Conservation (phyloP, 2,797 vertebrate species). For the Semaprochilodus insignis region DNA sequence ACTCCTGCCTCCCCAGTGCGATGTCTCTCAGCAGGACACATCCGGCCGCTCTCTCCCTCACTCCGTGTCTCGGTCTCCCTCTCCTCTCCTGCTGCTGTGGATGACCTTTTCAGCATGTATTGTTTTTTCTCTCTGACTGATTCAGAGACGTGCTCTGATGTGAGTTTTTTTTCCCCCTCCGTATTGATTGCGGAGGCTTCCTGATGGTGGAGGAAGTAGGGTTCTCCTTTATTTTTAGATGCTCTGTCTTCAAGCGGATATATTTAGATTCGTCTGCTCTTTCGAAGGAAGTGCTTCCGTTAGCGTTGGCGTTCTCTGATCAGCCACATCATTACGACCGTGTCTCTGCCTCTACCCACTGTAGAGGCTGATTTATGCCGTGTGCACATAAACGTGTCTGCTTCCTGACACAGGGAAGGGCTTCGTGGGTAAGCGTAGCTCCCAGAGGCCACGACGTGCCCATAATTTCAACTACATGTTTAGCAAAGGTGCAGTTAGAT, state of each 20-base stretch:
- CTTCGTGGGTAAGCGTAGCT: background rate
- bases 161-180: background rate
- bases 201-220: slow-evolving; percentile 19
- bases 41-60: background rate
- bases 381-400: too few species aligned
- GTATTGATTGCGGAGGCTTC: slow-evolving; percentile 33
- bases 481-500: too few species aligned
- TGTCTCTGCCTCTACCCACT: background rate
- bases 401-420: too few species aligned
- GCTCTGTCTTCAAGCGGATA: background rate
- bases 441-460: background rate
- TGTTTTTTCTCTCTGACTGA: slow-evolving; percentile 18
- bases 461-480: background rate
- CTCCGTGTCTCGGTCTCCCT: slow-evolving; percentile 1
- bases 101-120: slow-evolving; percentile 30
- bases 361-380: background rate
- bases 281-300: background rate
- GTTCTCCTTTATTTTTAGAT: slow-evolving; percentile 24
- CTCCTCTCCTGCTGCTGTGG: slow-evolving; percentile 36
- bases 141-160: slow-evolving; percentile 17
- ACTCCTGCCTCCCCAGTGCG: slow-evolving; percentile 24
- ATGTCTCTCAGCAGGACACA: slow-evolving; percentile 27
- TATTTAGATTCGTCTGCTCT: slow-evolving; percentile 3
- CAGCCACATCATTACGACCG: background rate
- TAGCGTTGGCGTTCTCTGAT: background rate